Evolutionary conservation across 2,888 invertebrate species (phyloP).

Genomic region (Opisthograptis luteolata): DNA sequence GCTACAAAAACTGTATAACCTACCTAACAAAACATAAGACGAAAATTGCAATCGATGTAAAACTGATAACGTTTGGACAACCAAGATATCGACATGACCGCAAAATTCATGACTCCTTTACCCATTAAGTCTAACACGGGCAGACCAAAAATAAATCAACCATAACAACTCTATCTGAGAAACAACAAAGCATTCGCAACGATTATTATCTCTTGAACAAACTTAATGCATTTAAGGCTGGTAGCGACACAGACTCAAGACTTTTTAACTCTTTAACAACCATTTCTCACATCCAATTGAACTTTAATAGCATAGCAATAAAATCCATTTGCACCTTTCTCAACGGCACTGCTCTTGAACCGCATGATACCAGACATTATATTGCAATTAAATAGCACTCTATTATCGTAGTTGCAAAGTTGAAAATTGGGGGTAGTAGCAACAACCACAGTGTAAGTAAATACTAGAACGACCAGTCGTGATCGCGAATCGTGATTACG

Average conservation of each 20-base stretch:
- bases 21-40: not conserved
- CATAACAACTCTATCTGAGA: conserved; percentile 81
- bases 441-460: conserved; percentile 56
- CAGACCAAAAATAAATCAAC: conserved; percentile 80
- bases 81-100: conserved; percentile 24
- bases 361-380: conserved; percentile 29
- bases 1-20: no score
- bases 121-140: conserved; percentile 71
- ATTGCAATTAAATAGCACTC: conserved; percentile 31
- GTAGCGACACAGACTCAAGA: conserved; percentile 82
- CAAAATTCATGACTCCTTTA: conserved; percentile 32
- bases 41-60: conserved; percentile 9
- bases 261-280: conserved; percentile 67
- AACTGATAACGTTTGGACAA: conserved; percentile 23
- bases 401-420: conserved; percentile 32
- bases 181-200: conserved; percentile 76
- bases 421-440: conserved; percentile 32
- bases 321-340: conserved; percentile 48
- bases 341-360: conserved; percentile 43
- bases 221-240: conserved; percentile 83
- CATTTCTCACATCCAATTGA: conserved; percentile 39
- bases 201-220: conserved; percentile 83
- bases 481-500: conserved; percentile 82
- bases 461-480: conserved; percentile 77
- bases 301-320: conserved; percentile 46